Conservation (phyloP, 53 echinoderm and acorn worm species). For the Arbacia lixula region DNA sequence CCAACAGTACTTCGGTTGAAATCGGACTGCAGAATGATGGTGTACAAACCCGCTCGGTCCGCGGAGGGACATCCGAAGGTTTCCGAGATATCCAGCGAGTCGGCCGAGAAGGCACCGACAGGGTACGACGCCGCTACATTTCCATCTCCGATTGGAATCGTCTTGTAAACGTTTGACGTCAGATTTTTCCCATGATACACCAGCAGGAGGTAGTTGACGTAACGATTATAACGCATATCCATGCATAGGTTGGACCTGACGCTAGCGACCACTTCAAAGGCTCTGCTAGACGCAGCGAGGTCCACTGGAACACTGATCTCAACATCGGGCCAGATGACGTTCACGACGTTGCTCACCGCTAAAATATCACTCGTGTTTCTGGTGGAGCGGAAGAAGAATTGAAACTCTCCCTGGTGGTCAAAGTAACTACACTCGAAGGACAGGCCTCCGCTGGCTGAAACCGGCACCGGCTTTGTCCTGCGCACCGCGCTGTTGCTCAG, state of each 20-base stretch:
- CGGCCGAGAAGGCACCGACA: slow-evolving; percentile 37
- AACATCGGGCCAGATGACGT: slow-evolving; percentile 67
- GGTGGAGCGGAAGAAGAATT: slow-evolving; percentile 25
- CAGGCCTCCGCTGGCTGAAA: slow-evolving; percentile 44
- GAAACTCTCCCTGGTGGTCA: slow-evolving; percentile 78
- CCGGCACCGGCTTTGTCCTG: slow-evolving; percentile 41
- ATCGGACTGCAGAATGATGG: slow-evolving; percentile 51
- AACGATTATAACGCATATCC: slow-evolving; percentile 70
- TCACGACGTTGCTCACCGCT: slow-evolving; percentile 39
- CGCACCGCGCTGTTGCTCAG: slow-evolving; percentile 39
- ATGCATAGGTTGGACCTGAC: slow-evolving; percentile 58
- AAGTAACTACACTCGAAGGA: slow-evolving; percentile 76
- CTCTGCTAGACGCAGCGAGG: slow-evolving; percentile 47
- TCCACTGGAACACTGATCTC: slow-evolving; percentile 41
- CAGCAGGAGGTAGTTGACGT: slow-evolving; percentile 61
- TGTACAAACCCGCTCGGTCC: slow-evolving; percentile 77
- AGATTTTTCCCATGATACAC: slow-evolving; percentile 67
- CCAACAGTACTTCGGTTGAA: slow-evolving; percentile 25
- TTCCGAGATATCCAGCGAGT: slow-evolving; percentile 30
- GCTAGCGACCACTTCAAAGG: slow-evolving; percentile 51
- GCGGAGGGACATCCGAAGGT: slow-evolving; percentile 65
- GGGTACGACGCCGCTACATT: slow-evolving; percentile 46
- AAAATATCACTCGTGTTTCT: slow-evolving; percentile 30
- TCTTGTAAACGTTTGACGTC: slow-evolving; percentile 19
- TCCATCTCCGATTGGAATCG: slow-evolving; percentile 43